Conservation (phyloP, 2,797 vertebrate genomes). For the Thaleichthys pacificus region DNA sequence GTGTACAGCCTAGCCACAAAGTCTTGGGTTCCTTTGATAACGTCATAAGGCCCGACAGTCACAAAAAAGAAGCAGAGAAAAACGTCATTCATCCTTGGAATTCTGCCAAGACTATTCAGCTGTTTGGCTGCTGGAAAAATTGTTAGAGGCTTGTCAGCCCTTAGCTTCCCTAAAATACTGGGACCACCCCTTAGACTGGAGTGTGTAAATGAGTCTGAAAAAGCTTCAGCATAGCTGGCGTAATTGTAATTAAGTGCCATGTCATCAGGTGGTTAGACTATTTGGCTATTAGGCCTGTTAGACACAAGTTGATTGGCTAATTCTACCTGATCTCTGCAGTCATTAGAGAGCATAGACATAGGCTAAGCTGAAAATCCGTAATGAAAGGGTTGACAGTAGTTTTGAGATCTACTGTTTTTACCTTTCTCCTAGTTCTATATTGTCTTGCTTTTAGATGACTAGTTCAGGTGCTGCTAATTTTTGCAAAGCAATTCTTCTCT, state of each 20-base stretch:
- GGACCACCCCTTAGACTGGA: neutral
- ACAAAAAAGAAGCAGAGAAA: neutral
- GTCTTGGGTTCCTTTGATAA: neutral
- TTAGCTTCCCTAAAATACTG: neutral
- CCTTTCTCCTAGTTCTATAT: no score
- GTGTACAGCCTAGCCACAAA: neutral
- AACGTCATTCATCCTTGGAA: neutral
- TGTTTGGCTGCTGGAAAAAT: neutral
- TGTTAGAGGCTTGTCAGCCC: neutral
- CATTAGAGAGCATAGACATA: no score
- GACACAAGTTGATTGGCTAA: neutral
- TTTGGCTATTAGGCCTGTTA: neutral
- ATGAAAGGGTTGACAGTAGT: no score
- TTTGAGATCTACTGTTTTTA: no score
- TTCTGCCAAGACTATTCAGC: neutral
- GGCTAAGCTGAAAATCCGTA: no score
- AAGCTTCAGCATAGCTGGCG: neutral
- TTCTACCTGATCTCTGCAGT: no score
- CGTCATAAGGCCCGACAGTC: neutral
- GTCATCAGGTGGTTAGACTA: neutral
- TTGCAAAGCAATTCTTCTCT: neutral
- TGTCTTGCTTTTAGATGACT: no score
- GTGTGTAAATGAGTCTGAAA: neutral
- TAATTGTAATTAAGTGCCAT: neutral
- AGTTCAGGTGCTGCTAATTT: neutral